Evolutionary conservation across 2,113 vertebrate genomes (phyloP).

Genomic region (Edolisoma coerulescens): DNA sequence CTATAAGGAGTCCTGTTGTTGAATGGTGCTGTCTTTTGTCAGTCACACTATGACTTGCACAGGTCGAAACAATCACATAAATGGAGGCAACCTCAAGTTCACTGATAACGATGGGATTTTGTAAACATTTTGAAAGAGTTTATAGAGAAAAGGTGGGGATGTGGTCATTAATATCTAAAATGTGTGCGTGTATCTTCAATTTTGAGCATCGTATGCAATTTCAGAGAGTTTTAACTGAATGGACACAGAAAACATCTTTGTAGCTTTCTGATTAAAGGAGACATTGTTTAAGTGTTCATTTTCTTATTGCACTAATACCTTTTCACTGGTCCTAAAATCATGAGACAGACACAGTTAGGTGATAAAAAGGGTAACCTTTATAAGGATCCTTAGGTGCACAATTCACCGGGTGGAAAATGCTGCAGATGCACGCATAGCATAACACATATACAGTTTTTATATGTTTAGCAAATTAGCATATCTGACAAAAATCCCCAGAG

Average conservation of each 20-base stretch:
- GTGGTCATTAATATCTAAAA: neutral
- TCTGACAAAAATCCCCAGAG: neutral
- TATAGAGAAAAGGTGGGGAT: neutral
- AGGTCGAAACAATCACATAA: neutral
- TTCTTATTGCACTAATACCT: neutral
- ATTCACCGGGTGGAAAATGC: neutral
- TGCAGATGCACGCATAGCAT: neutral
- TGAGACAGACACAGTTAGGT: neutral
- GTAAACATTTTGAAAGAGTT: neutral
- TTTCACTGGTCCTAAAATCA: rapidly evolving
- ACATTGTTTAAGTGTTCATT: neutral
- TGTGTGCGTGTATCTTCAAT: neutral
- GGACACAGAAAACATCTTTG: neutral
- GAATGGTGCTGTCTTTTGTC: neutral
- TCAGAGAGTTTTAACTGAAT: neutral
- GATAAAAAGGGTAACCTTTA: neutral
- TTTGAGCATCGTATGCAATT: neutral
- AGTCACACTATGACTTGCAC: neutral
- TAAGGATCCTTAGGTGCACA: neutral
- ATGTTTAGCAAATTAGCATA: neutral
- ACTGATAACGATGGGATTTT: neutral
- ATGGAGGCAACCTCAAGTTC: neutral
- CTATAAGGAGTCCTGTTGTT: neutral
- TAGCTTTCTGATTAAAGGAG: neutral
- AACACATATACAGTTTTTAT: neutral